These are phyloP conservation scores for Caloenas nicobarica DNA, from an alignment of 2,113 vertebrate species.

Conservation along the genomic window DNA sequence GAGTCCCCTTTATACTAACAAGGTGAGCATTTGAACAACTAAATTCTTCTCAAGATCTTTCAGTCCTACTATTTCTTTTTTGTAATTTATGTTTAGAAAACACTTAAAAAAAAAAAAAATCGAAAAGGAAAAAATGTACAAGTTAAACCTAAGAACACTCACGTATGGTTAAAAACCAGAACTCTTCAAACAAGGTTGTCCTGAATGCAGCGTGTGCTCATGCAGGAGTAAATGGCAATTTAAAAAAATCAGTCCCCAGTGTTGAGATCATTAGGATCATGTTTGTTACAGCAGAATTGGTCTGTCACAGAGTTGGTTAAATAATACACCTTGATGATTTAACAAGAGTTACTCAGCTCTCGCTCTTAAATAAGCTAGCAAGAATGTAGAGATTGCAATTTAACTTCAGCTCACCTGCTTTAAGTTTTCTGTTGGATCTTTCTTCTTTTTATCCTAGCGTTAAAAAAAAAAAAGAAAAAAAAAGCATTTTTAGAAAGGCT, in stretches of 20 bases:
- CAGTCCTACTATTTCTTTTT: not conserved
- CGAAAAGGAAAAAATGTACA: rapidly evolving
- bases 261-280: rapidly evolving
- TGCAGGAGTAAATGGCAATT: not conserved
- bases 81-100: not conserved
- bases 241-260: rapidly evolving
- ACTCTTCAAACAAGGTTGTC: rapidly evolving
- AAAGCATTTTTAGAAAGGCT: not conserved
- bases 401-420: conserved; percentile 78
- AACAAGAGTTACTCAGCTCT: not conserved
- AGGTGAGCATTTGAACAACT: not conserved
- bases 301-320: not conserved
- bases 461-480: not conserved
- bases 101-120: not conserved
- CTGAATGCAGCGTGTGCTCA: not conserved
- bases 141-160: not conserved
- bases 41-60: not conserved
- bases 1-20: not conserved
- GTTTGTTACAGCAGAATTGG: not conserved
- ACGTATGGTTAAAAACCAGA: rapidly evolving
- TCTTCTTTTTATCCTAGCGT: conserved; percentile 77
- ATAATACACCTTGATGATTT: not conserved
- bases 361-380: not conserved
- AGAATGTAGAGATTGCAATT: rapidly evolving
- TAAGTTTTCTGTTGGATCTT: conserved; percentile 62